Evolutionary conservation across 2,888 invertebrate genomes (phyloP).

Genomic region (Mesorhabditis spiculigera): DNA sequence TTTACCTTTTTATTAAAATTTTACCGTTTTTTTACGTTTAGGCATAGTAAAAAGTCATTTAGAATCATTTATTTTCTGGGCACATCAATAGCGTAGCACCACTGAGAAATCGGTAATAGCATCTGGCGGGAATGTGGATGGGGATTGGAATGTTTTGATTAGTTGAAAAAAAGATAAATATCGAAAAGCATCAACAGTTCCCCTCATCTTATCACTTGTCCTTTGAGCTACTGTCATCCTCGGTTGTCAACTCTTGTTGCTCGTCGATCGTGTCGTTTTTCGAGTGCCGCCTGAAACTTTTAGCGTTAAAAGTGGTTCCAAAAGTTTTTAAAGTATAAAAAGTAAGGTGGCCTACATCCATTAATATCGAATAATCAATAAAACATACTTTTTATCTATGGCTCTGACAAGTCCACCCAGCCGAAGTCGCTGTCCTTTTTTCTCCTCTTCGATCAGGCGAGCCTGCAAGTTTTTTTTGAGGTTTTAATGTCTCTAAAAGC

Average conservation of each 20-base stretch:
- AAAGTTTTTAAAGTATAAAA: too few species aligned
- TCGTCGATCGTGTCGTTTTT: neutral
- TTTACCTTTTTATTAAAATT: too few species aligned
- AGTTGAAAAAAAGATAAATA: too few species aligned
- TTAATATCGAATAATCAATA: neutral
- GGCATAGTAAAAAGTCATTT: too few species aligned
- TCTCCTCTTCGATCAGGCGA: neutral
- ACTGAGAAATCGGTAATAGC: too few species aligned
- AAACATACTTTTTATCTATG: constrained; percentile 26
- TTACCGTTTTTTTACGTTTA: too few species aligned
- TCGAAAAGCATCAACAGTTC: too few species aligned
- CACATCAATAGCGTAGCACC: too few species aligned
- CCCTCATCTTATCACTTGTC: neutral
- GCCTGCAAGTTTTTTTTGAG: neutral
- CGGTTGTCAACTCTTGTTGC: neutral
- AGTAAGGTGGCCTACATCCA: too few species aligned
- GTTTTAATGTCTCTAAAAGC: constrained; percentile 4
- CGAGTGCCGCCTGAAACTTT: neutral
- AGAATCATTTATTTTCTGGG: too few species aligned
- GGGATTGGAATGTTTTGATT: too few species aligned
- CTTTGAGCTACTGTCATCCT: neutral
- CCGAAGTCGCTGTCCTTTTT: neutral
- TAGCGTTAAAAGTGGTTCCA: neutral
- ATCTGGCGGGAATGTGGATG: too few species aligned
- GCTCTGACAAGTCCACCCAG: constrained; percentile 24